Base-by-base conservation (phyloP, 2,797 vertebrate species). In the Premnoplex brunnescens region DNA sequence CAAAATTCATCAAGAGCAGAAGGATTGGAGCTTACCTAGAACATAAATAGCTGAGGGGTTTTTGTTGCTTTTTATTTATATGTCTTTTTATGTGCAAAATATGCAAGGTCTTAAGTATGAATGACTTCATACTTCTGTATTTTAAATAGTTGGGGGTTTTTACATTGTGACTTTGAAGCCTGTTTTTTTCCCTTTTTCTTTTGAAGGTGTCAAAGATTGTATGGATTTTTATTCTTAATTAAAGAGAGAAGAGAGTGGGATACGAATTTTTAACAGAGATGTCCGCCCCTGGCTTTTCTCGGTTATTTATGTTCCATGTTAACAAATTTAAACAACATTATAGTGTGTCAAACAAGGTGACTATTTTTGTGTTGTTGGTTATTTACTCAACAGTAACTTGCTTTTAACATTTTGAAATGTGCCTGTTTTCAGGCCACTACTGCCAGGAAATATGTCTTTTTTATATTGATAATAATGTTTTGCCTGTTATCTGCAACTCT, bases 171-270 rank as follows among this genome's bases (percentile, higher is more conserved):
- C 49, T 80, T 4, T 43, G 46, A 92, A 85, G 56, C 59, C 41
- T 60, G 12, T 2, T 73, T 74, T 82, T 74, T 51, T 12, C 63
- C 51, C 32, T 74, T 73, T 75, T 73, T 75, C 51, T 91, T 91
- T 76, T 77, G 64, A 92, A 75, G 21, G 3, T 74, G 28, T 77
- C 63, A 92, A n/a, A 91, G 43, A 58, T 58, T 60, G 12, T 88
- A 91, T 88, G 48, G 46, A 81, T 81, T 83, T 93, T 94, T 82
- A 73, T 58, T 93, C 36, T 78, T 89, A 86, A 73, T 69, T 86
- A 91, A 84, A 72, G 62, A 89, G 19, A 86, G 37, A n/a, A 72
- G 49, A 48, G n/a, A 55, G 41, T 2, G 30, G 14, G 10, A 55
- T 84, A 41, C 43, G 41, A 69, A 26, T 93, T 28, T 93, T 71